These are phyloP conservation scores for Lasiurus cinereus DNA, from an alignment of 2,113 vertebrate species.

Conservation along the genomic window DNA sequence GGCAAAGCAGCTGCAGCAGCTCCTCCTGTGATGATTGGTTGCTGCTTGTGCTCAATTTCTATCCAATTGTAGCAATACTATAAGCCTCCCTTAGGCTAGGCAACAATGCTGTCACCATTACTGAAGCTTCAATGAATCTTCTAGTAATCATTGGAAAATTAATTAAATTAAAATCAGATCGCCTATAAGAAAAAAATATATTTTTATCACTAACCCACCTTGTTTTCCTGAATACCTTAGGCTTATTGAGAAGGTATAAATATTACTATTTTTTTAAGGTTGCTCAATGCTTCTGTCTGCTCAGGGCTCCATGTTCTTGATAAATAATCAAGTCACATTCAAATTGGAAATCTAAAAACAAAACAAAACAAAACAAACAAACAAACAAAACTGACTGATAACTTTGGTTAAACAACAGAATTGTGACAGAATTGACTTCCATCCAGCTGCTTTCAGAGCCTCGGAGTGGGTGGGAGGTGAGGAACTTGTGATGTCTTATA, in stretches of 20 bases:
- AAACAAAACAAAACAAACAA: too few species aligned
- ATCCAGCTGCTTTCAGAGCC: neutral
- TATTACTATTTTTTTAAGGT: neutral
- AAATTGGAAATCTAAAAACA: constrained; percentile 29
- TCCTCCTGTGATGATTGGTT: neutral
- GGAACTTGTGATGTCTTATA: neutral
- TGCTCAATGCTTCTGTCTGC: neutral
- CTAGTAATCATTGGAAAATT: constrained; percentile 8
- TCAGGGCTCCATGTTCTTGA: neutral
- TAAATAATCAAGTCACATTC: constrained; percentile 17
- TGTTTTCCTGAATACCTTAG: neutral
- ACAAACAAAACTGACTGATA: neutral
- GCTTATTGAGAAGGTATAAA: neutral
- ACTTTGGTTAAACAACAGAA: neutral
- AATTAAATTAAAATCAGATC: constrained; percentile 24
- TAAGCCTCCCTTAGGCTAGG: neutral
- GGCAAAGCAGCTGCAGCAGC: neutral
- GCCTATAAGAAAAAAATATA: neutral
- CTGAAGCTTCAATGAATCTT: constrained; percentile 33
- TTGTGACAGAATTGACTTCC: neutral
- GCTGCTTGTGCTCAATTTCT: neutral
- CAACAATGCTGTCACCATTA: neutral
- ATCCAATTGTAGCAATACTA: neutral
- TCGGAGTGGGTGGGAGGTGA: neutral
- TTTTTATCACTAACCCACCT: neutral